These are phyloP conservation scores for Acromyrmex charruanus DNA, from an alignment of 1,140 invertebrate genomes.

Conservation along the genomic window DNA sequence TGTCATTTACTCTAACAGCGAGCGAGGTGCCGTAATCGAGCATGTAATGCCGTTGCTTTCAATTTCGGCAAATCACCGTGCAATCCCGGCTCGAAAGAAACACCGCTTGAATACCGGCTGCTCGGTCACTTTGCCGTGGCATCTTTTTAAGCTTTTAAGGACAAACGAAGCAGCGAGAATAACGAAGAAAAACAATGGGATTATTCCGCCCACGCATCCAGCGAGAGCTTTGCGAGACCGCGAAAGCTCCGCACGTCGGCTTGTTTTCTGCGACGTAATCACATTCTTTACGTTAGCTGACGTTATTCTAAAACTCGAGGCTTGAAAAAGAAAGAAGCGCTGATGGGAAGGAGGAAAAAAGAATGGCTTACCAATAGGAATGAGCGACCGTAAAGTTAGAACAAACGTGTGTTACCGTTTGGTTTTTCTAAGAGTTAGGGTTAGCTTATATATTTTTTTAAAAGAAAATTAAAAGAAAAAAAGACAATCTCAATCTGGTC, in stretches of 20 bases:
- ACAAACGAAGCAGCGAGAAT: conserved; percentile 1
- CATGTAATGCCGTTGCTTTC: conserved; percentile 57
- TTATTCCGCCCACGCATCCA: conserved; percentile 23
- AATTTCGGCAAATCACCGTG: conserved; percentile 54
- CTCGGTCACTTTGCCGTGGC: not conserved
- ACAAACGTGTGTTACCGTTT: not conserved
- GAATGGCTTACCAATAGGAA: not conserved
- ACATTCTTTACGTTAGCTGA: conserved; percentile 12
- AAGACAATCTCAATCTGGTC: not conserved
- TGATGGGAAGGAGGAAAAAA: not conserved
- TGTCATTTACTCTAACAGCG: conserved; percentile 41
- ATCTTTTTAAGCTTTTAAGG: conserved; percentile 13
- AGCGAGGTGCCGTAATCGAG: conserved; percentile 51
- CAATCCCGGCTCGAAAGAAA: conserved; percentile 19
- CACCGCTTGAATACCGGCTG: not conserved
- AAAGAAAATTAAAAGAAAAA: not conserved
- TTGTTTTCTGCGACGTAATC: conserved; percentile 45
- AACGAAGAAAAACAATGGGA: conserved; percentile 7
- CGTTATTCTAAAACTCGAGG: not conserved
- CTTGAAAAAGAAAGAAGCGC: not conserved
- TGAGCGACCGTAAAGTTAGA: not conserved
- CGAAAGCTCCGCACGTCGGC: not conserved
- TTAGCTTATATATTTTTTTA: not conserved
- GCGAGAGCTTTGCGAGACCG: not conserved
- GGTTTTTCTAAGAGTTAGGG: not conserved